A percentile compares a stretch with the other conserved stretches of the same genome.
Conservation (phyloP, 2,797 vertebrate genomes). For the Allobates femoralis region DNA sequence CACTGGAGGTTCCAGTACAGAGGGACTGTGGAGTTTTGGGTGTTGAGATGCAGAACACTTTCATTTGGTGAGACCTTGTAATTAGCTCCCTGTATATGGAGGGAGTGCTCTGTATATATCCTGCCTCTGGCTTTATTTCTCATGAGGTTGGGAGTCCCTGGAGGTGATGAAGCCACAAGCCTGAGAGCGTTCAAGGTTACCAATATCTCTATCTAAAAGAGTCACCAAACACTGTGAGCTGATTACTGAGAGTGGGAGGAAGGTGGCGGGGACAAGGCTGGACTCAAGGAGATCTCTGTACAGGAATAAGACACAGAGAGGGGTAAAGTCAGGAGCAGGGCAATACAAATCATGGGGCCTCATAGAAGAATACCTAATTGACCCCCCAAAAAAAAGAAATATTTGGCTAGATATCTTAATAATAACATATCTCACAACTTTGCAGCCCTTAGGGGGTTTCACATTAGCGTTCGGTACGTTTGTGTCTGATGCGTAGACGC, state of each 20-base stretch:
- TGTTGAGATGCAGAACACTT: neutral
- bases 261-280: neutral
- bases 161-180: slow-evolving; percentile 10
- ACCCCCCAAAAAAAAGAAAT: too few relatives aligned
- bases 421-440: too few relatives aligned
- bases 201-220: slow-evolving; percentile 45
- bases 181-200: slow-evolving; percentile 35
- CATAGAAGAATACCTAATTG: too few relatives aligned
- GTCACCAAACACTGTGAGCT: slow-evolving; percentile 29
- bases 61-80: neutral
- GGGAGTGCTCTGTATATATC: neutral
- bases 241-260: slow-evolving; percentile 9
- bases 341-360: too few relatives aligned
- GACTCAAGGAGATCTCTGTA: neutral
- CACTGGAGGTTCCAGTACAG: neutral
- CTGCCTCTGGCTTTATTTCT: neutral
- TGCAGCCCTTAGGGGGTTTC: too few relatives aligned
- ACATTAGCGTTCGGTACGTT: too few relatives aligned
- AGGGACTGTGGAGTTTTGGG: neutral
- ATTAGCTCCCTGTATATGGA: neutral
- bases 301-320: neutral
- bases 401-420: too few relatives aligned
- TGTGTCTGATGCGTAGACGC: too few relatives aligned
- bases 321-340: neutral
- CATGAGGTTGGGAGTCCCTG: slow-evolving; percentile 4